Percentiles rank a stretch among this genome's conserved stretches.
Evolutionary conservation across 2,797 vertebrate genomes (phyloP).

Genomic region (Malacoctenus gilli): DNA sequence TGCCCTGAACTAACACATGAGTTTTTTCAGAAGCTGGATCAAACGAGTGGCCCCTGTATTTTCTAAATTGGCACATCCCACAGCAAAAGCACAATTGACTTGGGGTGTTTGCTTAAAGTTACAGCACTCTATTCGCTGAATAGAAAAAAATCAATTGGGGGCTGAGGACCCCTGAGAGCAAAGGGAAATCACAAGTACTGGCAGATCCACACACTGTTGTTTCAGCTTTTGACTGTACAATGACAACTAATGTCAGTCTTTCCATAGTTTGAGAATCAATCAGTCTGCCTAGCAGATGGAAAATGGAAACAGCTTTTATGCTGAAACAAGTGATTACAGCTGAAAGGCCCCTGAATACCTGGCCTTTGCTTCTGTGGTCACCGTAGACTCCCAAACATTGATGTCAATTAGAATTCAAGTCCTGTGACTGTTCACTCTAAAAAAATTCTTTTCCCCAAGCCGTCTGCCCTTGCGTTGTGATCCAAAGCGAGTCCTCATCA

Average conservation of each 20-base stretch:
- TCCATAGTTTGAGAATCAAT: no score
- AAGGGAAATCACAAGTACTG: no score
- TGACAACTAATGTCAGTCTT: not conserved
- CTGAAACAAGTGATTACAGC: slow-evolving; percentile 14
- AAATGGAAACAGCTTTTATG: not conserved
- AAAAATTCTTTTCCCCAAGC: slow-evolving; percentile 52
- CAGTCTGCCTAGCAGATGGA: no score
- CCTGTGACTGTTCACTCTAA: slow-evolving; percentile 51
- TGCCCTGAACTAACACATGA: no score
- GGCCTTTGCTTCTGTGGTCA: slow-evolving; percentile 11
- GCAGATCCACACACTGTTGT: not conserved
- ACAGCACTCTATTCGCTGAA: no score
- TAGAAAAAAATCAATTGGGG: no score
- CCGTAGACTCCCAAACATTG: slow-evolving; percentile 30
- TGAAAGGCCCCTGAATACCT: slow-evolving; percentile 2
- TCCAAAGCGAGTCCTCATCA: slow-evolving; percentile 58
- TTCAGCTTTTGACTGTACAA: not conserved
- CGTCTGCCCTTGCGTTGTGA: slow-evolving; percentile 69
- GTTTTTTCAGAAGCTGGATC: no score
- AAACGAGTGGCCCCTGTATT: no score
- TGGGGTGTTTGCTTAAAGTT: no score
- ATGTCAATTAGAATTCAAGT: slow-evolving; percentile 69
- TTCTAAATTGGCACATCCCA: no score
- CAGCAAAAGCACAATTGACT: not conserved
- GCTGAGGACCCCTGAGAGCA: no score